Evolutionary conservation across 92 coral and sea anemone genomes (phyloP).

Genomic region (Chrysogorgia sp.): DNA sequence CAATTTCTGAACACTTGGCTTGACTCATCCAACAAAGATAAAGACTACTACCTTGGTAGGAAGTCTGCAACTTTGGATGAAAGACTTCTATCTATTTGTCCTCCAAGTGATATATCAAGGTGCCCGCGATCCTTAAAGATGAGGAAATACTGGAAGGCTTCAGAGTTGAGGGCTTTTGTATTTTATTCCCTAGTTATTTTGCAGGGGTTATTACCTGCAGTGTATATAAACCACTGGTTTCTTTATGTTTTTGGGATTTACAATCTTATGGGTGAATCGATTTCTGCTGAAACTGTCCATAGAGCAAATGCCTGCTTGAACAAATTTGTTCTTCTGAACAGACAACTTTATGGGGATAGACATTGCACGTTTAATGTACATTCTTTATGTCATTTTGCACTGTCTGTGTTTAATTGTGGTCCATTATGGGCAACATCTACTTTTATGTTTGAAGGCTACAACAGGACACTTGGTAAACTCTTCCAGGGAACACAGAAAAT

Average conservation of each 20-base stretch:
- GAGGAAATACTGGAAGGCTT: constrained; percentile 4
- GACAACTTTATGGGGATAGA: neutral
- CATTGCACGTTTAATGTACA: constrained; percentile 14
- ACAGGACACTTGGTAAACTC: neutral
- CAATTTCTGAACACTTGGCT: constrained; percentile 18
- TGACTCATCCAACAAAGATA: neutral
- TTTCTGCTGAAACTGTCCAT: neutral
- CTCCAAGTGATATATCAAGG: constrained; percentile 9
- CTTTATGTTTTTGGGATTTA: constrained; percentile 6
- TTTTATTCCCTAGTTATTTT: constrained; percentile 3
- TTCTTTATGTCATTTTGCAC: neutral
- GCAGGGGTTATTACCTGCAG: neutral
- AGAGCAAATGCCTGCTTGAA: neutral
- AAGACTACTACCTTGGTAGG: neutral
- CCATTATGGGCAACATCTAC: constrained; percentile 9
- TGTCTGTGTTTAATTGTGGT: neutral
- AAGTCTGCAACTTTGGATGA: neutral
- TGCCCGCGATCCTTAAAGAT: neutral
- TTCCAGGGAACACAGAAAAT: constrained; percentile 1
- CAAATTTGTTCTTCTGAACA: constrained; percentile 1
- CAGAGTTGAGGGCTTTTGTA: neutral
- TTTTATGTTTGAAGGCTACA: constrained; percentile 17
- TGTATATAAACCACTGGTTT: constrained; percentile 1
- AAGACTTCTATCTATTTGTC: neutral
- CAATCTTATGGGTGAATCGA: neutral